Evolutionary conservation across 2,113 vertebrate species (phyloP).

Genomic region (Sinocyclocheilus maitianheensis): DNA sequence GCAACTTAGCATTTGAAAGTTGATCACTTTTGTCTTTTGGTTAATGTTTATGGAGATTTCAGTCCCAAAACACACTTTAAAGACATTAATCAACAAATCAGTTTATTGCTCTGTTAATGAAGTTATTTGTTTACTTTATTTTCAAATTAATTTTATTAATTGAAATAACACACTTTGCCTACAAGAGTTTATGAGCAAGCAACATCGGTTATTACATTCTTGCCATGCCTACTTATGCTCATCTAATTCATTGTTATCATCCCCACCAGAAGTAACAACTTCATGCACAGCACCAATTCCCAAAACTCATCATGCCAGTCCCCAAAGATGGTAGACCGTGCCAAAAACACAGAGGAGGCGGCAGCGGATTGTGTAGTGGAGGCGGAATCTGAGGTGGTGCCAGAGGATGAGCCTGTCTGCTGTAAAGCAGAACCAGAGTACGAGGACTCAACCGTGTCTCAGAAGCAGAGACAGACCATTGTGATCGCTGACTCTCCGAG

Average conservation of each 20-base stretch:
- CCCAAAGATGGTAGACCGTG: slow-evolving; percentile 87
- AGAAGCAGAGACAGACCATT: slow-evolving; percentile 86
- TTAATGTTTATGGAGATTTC: not conserved
- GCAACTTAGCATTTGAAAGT: not conserved
- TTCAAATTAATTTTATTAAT: not conserved
- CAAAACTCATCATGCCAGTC: slow-evolving; percentile 87
- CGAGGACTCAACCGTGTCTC: slow-evolving; percentile 70
- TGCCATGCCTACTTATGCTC: not conserved
- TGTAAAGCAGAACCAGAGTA: slow-evolving; percentile 74
- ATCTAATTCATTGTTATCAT: not conserved
- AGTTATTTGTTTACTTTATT: not conserved
- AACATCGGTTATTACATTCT: not conserved
- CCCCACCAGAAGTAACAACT: slow-evolving; percentile 80
- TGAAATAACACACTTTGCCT: not conserved
- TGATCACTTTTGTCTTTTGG: not conserved
- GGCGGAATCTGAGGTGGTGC: slow-evolving; percentile 74
- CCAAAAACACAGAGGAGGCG: slow-evolving; percentile 80
- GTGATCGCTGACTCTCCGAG: slow-evolving; percentile 86
- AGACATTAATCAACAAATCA: too few species aligned
- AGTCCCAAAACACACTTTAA: not conserved
- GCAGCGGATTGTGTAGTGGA: slow-evolving; percentile 73
- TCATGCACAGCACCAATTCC: slow-evolving; percentile 85
- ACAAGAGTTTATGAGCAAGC: not conserved
- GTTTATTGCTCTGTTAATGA: too few species aligned
- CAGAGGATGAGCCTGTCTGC: slow-evolving; percentile 66